These are phyloP conservation scores for Temnothorax curvispinosus DNA, from an alignment of 1,140 invertebrate genomes.

Conservation along the genomic window DNA sequence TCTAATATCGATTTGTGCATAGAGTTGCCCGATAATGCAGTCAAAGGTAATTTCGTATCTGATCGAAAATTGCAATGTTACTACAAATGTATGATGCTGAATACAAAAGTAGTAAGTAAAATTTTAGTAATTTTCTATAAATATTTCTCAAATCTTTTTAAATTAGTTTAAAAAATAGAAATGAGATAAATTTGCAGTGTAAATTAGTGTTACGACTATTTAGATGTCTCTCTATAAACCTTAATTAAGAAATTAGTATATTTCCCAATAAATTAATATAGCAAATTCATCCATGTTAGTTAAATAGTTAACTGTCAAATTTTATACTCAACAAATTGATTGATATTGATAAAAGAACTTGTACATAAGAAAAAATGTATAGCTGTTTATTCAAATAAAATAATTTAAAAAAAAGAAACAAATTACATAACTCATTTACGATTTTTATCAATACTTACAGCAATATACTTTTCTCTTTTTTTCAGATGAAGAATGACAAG, in stretches of 20 bases:
- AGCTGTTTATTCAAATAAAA: no score
- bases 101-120: slow-evolving; percentile 71
- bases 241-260: not conserved
- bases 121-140: not conserved
- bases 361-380: no score
- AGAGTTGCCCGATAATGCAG: slow-evolving; percentile 63
- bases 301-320: not conserved
- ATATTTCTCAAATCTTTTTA: not conserved
- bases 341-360: not conserved
- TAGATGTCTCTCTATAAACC: not conserved
- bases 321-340: not conserved
- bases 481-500: slow-evolving; percentile 58
- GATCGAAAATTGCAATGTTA: slow-evolving; percentile 71
- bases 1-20: not conserved
- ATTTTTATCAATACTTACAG: not conserved
- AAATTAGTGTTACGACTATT: not conserved
- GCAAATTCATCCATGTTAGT: not conserved
- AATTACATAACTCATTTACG: not conserved
- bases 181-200: not conserved
- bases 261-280: not conserved
- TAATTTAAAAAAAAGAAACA: not conserved
- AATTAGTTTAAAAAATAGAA: not conserved
- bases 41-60: slow-evolving; percentile 59
- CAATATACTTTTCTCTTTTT: not conserved
- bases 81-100: slow-evolving; percentile 65